Evolutionary conservation across 1,140 invertebrate species (phyloP), one percentile per base, ranked within the genome.

Genomic region (Laodelphax striatellus): DNA sequence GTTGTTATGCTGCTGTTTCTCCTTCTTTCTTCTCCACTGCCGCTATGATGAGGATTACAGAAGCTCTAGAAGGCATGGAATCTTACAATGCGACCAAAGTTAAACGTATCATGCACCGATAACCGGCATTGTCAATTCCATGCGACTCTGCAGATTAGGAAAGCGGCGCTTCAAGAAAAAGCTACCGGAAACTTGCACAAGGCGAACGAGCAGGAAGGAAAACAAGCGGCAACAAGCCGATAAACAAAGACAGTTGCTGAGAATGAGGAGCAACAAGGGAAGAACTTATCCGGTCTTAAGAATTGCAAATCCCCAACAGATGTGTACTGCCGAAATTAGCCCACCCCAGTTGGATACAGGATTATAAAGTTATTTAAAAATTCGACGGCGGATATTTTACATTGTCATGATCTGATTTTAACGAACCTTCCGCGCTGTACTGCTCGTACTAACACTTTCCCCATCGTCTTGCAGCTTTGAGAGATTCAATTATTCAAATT

Each of bases 341-440:
- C 21, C 21, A 11, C 46, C 46, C 46, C 46, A 50, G 46, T 50
- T 17, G 21, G 11, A 50, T 50, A 50, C 16, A 50, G 46, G 46
- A 50, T 50, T 50, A 50, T 50, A 50, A 50, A 50, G 46, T 50
- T 50, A 50, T 50, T 50, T 50, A 50, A 50, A 50, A 50, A 50
- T 50, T 50, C 46, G 21, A 50, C 46, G 16, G 21, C 21, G 21
- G 46, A 50, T 50, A 50, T 50, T 50, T 50, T 50, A 50, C 46
- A 19, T 50, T 50, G 16, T 50, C 21, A 50, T 50, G 46, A 19
- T 50, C 46, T 50, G 46, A 50, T 50, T 50, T 50, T 50, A 50
- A 50, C 46, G 46, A 50, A 50, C 21, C 16, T 38, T 38, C 34
- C 11, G 34, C 34, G 2, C 24, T 4, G 24, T 28, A 28, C 2